Conservation (phyloP, 2,888 invertebrate species). For the Dicranocentrus wangi region DNA sequence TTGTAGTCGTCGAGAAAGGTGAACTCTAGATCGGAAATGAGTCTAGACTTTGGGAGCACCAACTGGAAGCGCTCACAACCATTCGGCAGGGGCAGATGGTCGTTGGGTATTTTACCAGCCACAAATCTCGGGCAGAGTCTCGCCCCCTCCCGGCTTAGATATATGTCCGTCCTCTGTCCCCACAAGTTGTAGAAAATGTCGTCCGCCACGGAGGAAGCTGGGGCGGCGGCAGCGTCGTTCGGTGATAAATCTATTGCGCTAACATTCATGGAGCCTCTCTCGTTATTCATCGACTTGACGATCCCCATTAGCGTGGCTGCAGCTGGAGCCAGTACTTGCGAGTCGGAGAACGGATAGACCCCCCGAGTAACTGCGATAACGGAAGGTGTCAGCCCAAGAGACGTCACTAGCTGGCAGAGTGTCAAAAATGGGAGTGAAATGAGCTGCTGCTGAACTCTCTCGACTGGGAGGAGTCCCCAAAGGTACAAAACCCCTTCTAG, state of each 20-base stretch:
- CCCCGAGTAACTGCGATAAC: constrained; percentile 27
- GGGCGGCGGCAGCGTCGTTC: background rate
- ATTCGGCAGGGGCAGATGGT: constrained; percentile 11
- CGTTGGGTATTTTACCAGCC: no score
- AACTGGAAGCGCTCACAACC: constrained; percentile 21
- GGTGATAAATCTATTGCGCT: background rate
- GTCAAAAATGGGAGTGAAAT: constrained; percentile 5
- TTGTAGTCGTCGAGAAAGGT: background rate
- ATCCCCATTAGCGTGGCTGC: constrained; percentile 42
- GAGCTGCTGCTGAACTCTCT: background rate
- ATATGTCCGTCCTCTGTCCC: background rate
- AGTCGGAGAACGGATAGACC: constrained; percentile 8
- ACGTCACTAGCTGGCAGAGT: background rate
- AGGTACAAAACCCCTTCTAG: background rate
- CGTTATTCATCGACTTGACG: constrained; percentile 31
- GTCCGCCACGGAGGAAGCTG: background rate
- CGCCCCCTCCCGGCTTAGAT: background rate
- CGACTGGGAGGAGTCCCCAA: background rate
- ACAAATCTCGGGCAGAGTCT: background rate
- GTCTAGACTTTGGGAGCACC: constrained; percentile 12
- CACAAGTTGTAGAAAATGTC: constrained; percentile 42
- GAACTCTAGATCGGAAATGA: constrained; percentile 35
- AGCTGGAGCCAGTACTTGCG: constrained; percentile 1
- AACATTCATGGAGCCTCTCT: background rate
- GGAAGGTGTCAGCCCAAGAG: background rate